Conservation (phyloP, 1,140 invertebrate genomes). For the Neodiprion virginianus region DNA sequence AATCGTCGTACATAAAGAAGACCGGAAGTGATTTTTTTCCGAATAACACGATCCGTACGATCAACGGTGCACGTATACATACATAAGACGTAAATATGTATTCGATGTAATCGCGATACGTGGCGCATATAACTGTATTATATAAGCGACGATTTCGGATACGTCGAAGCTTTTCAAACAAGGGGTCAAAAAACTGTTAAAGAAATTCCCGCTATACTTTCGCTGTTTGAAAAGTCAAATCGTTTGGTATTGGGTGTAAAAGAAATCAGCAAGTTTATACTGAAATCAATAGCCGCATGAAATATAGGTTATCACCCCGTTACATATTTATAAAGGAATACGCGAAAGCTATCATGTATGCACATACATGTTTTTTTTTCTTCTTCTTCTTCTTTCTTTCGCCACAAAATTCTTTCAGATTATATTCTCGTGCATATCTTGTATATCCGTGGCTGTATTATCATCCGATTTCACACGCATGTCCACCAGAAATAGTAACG, state of each 20-base stretch:
- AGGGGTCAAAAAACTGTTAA: slow-evolving; percentile 4
- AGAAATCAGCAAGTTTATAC: slow-evolving; percentile 2
- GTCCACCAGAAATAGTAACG: too few species aligned
- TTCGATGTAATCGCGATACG: too few species aligned
- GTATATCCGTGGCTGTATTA: too few species aligned
- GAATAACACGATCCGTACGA: too few species aligned
- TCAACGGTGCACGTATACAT: too few species aligned
- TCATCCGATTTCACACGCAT: too few species aligned
- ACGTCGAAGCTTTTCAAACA: background rate
- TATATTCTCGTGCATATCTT: background rate
- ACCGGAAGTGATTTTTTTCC: too few species aligned
- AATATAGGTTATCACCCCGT: background rate
- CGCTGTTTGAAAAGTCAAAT: slow-evolving; percentile 7
- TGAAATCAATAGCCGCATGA: background rate
- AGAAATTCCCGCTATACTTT: slow-evolving; percentile 2
- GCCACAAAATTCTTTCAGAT: background rate
- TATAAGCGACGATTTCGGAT: background rate
- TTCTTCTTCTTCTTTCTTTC: background rate
- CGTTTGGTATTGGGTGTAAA: background rate
- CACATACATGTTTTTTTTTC: background rate
- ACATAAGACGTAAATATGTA: too few species aligned
- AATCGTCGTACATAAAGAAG: too few species aligned
- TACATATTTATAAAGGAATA: background rate
- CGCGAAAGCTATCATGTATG: background rate
- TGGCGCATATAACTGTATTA: too few species aligned